phyloP scores from a whole-genome alignment of 2,888 invertebrate species.

The Liodrosophila aerea region DNA sequence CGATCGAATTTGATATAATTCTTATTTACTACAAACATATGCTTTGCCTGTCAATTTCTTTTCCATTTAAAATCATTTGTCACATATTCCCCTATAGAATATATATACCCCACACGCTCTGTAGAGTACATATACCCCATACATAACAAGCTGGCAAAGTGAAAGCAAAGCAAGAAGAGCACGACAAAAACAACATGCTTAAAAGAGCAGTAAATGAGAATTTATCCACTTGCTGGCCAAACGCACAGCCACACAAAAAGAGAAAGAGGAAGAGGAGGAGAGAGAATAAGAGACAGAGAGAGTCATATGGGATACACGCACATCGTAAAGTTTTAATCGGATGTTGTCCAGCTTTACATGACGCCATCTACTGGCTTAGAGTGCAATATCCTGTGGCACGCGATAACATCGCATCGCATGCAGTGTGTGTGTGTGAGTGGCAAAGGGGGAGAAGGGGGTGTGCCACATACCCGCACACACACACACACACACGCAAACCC shows the following conservation, averaged over 20 bases:
- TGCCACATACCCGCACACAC: neutral
- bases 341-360: constrained; percentile 77
- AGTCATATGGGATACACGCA: constrained; percentile 62
- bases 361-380: constrained; percentile 79
- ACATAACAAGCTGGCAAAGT: constrained; percentile 35
- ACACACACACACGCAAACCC: constrained; percentile 6
- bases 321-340: constrained; percentile 78
- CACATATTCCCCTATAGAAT: no score
- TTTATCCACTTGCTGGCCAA: constrained; percentile 76
- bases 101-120: neutral
- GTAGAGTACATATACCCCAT: neutral
- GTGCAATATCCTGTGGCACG: constrained; percentile 78
- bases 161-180: constrained; percentile 39
- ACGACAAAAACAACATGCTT: constrained; percentile 73
- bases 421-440: constrained; percentile 23
- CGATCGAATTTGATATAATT: no score
- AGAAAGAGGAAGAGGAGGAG: constrained; percentile 5
- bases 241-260: constrained; percentile 22
- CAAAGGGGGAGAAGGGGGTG: neutral
- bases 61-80: no score
- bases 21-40: no score
- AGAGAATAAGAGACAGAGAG: constrained; percentile 9
- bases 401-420: constrained; percentile 73
- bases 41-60: no score
- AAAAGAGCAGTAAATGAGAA: constrained; percentile 79